These are phyloP conservation scores for Halotydeus destructor DNA, from an alignment of 1,140 invertebrate species.

Conservation along the genomic window DNA sequence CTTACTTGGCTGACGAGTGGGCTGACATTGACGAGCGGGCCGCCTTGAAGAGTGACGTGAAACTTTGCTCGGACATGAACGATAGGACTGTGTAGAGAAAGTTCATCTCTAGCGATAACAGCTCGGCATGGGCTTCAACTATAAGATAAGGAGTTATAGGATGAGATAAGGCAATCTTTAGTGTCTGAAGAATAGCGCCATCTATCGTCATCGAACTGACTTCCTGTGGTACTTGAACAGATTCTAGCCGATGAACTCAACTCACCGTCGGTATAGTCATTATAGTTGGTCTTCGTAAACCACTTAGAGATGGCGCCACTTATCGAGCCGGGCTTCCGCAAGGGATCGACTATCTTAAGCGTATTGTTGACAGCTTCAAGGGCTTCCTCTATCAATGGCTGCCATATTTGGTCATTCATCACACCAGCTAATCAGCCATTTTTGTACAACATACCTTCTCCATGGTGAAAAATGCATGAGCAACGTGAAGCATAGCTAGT, in stretches of 20 bases:
- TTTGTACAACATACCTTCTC: background rate
- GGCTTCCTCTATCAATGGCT: background rate
- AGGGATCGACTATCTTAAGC: background rate
- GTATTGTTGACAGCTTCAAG: background rate
- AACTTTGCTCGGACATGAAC: conserved; percentile 82
- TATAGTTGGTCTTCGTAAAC: background rate
- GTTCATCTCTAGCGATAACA: conserved; percentile 77
- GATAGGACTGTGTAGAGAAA: conserved; percentile 67
- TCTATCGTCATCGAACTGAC: no score
- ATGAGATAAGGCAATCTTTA: no score
- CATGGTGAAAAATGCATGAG: no score
- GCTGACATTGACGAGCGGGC: conserved; percentile 28
- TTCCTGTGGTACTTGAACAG: no score
- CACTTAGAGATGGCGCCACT: background rate
- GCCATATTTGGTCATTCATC: background rate
- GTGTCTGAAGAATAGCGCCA: no score
- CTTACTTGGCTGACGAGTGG: background rate
- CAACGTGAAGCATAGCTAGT: no score
- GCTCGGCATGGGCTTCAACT: conserved; percentile 81
- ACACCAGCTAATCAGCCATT: background rate
- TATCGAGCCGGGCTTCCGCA: background rate
- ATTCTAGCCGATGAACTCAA: no score
- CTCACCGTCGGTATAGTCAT: background rate
- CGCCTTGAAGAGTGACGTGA: conserved; percentile 77
- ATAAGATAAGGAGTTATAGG: no score